phyloP scores from a whole-genome alignment of 2,888 invertebrate species.

The Hanleya hanleyi region DNA sequence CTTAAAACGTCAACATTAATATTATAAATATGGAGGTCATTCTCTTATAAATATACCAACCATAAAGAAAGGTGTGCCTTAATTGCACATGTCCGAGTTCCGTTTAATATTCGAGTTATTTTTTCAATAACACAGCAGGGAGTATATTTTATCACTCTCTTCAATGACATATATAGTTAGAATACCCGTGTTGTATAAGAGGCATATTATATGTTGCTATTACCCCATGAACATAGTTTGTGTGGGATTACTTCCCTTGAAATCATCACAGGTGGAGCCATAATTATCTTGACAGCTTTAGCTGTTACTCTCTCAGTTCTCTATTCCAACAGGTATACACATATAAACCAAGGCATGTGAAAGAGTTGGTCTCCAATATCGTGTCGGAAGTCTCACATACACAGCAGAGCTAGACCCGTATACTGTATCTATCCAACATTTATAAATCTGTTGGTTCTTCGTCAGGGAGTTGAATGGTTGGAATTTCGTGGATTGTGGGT shows the following conservation, averaged over 20 bases:
- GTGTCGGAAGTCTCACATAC: too few species aligned
- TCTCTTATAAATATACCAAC: conserved; percentile 2
- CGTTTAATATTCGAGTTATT: not conserved
- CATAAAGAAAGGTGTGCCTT: not conserved
- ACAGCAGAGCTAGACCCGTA: too few species aligned
- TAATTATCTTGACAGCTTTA: not conserved
- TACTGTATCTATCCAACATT: too few species aligned
- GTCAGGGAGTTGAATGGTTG: conserved; percentile 64
- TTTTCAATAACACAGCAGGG: not conserved
- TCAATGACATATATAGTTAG: not conserved
- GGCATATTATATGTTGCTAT: conserved; percentile 3
- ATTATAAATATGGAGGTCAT: not conserved
- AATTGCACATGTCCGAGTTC: not conserved
- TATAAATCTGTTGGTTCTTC: conserved; percentile 50
- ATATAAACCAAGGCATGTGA: too few species aligned
- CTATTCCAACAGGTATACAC: too few species aligned
- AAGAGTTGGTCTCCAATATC: too few species aligned
- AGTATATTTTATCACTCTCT: not conserved
- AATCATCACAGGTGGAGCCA: not conserved
- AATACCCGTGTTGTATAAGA: conserved; percentile 8
- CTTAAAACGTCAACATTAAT: not conserved
- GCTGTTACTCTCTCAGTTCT: not conserved
- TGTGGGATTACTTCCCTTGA: not conserved
- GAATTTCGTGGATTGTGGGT: conserved; percentile 59
- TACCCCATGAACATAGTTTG: not conserved